Evolutionary conservation across 2,113 vertebrate genomes (phyloP).

Genomic region (Dermatemys mawii): DNA sequence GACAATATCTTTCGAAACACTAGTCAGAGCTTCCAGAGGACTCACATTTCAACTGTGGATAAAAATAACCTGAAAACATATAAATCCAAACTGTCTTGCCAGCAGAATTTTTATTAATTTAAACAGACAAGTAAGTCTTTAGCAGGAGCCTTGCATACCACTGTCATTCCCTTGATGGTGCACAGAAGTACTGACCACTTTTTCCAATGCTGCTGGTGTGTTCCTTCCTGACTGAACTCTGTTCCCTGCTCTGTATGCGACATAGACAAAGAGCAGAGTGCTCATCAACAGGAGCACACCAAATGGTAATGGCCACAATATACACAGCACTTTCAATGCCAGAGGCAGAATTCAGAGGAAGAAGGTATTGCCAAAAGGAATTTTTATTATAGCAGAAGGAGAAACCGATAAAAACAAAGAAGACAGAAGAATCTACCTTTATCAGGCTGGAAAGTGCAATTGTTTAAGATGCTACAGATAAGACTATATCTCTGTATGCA

Average conservation of each 20-base stretch:
- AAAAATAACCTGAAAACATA: background rate
- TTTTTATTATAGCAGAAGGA: background rate
- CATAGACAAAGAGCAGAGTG: background rate
- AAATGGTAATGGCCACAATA: background rate
- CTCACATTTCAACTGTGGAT: background rate
- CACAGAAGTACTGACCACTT: background rate
- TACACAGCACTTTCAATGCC: fast-evolving
- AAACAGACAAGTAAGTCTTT: background rate
- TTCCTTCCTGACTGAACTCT: background rate
- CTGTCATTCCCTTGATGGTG: background rate
- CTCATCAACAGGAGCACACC: background rate
- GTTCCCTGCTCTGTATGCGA: background rate
- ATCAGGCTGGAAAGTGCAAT: background rate
- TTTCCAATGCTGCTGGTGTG: background rate
- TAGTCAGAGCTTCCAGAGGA: background rate
- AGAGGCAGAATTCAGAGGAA: background rate
- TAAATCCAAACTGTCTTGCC: background rate
- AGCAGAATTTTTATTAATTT: background rate
- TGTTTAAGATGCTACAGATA: background rate
- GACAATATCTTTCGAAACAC: background rate
- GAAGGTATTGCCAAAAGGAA: background rate
- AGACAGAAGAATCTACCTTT: fast-evolving
- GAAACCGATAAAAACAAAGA: background rate
- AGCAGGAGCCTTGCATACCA: background rate
- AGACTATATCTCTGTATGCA: background rate